A percentile compares a stretch with the other conserved stretches of the same genome.
Evolutionary conservation across 2,113 vertebrate genomes (phyloP).

Genomic region (Oncorhynchus kisutch): DNA sequence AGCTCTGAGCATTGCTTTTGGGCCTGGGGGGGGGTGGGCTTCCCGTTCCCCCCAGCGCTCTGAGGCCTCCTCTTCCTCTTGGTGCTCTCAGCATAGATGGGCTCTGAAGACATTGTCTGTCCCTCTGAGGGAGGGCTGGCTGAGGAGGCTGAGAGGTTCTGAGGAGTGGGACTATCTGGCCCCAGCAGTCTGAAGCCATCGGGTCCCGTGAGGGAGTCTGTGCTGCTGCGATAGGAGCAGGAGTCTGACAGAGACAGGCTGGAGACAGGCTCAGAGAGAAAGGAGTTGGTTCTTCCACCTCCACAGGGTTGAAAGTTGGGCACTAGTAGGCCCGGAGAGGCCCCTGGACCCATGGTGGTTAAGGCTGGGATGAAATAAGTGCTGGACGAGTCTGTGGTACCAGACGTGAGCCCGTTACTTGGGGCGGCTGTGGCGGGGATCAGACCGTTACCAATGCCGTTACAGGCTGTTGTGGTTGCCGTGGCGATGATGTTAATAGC

Average conservation of each 20-base stretch:
- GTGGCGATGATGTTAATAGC: constrained; percentile 33
- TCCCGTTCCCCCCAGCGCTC: constrained; percentile 16
- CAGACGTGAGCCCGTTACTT: constrained; percentile 27
- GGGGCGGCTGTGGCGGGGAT: constrained; percentile 32
- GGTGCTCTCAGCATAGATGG: constrained; percentile 93
- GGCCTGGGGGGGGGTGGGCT: not conserved
- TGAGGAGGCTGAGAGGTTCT: constrained; percentile 3
- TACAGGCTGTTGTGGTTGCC: constrained; percentile 30
- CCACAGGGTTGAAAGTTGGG: constrained; percentile 14
- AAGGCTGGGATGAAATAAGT: constrained; percentile 44
- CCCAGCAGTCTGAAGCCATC: constrained; percentile 37
- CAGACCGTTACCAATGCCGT: constrained; percentile 27
- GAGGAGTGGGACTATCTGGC: constrained; percentile 43
- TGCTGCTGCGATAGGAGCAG: constrained; percentile 71
- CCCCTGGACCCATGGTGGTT: constrained; percentile 19
- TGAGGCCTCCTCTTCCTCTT: constrained; percentile 81
- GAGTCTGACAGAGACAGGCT: constrained; percentile 64
- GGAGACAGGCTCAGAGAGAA: constrained; percentile 52
- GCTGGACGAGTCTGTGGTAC: constrained; percentile 48
- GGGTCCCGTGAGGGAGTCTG: constrained; percentile 62
- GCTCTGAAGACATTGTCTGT: constrained; percentile 61
- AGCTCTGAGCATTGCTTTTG: constrained; percentile 31
- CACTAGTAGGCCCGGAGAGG: constrained; percentile 29
- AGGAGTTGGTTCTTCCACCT: constrained; percentile 51
- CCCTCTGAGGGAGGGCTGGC: constrained; percentile 32